Evolutionary conservation across 2,888 invertebrate species (phyloP), one percentile per base, ranked within the genome.

Genomic region (Orchestes rusci): DNA sequence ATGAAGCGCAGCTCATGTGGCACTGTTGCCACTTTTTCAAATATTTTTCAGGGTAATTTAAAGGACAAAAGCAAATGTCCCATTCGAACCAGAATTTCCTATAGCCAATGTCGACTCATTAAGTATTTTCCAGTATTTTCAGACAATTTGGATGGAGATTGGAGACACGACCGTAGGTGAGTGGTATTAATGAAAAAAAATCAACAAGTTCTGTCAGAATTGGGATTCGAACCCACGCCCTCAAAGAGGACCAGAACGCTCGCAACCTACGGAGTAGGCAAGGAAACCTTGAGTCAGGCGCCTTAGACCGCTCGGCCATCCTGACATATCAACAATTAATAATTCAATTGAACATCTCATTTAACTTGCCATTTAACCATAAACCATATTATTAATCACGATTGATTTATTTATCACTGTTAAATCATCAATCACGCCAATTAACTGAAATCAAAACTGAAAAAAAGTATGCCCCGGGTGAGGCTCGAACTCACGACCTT

Each of bases 231-330:
- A 68, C 67, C 67, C 67, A 67, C 68, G 68, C 68, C 67, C 67
- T 64, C 68, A 67, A 60, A 67, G 68, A 65, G 67, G 67, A 68
- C 67, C 66, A 66, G 65, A 67, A 66, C 57, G 63, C 67, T 63
- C 66, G 45, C 40, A 49, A 44, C 48, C 50, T 46, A 54, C 46
- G 20, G 15, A 31, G 39, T 53, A 52, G 60, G 60, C 60, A 62
- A 61, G 62, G 57, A 34, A 55, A 60, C 61, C 63, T 63, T 63
- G 63, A 63, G 63, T 63, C 63, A 62, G 63, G 75, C 86, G 85
- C 85, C 85, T 86, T 86, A 84, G 85, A 86, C 85, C 85, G 81
- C 85, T 85, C 82, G 82, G 82, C 82, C 83, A 83, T 82, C 81
- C 82, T 84, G 82, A 84, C 82, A 56, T 55, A n/a, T n/a, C n/a